These are phyloP conservation scores for Desmophyllum pertusum DNA, from an alignment of 92 coral and sea anemone genomes.

Conservation along the genomic window DNA sequence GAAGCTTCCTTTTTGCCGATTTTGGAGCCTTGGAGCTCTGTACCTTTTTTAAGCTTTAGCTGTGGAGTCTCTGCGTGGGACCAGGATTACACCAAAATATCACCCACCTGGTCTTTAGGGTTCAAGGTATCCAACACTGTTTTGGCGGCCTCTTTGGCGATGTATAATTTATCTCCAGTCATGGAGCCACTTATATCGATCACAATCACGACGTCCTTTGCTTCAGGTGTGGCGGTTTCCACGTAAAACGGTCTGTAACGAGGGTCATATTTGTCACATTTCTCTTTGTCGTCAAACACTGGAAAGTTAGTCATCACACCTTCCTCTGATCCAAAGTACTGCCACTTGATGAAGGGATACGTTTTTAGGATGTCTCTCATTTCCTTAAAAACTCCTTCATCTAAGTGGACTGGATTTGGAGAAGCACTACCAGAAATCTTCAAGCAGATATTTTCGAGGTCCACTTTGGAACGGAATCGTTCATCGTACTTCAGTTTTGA, in stretches of 20 bases:
- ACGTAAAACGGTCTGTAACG: conserved; percentile 67
- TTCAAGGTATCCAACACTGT: conserved; percentile 59
- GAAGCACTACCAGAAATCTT: conserved; percentile 35
- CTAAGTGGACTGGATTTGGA: conserved; percentile 24
- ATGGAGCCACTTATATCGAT: conserved; percentile 70
- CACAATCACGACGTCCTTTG: conserved; percentile 63
- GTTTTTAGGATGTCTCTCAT: conserved; percentile 41
- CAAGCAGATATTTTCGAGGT: conserved; percentile 16
- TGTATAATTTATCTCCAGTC: conserved; percentile 21
- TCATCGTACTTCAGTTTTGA: conserved; percentile 30
- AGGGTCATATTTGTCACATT: conserved; percentile 43
- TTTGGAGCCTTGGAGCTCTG: not conserved
- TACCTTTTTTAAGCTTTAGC: not conserved
- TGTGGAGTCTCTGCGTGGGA: not conserved
- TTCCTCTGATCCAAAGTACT: conserved; percentile 68
- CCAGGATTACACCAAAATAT: not conserved
- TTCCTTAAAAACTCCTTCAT: conserved; percentile 10
- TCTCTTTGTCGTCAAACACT: not conserved
- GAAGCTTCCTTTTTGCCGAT: not conserved
- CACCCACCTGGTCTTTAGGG: conserved; percentile 65
- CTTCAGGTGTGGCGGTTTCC: conserved; percentile 62
- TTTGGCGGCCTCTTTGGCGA: conserved; percentile 56
- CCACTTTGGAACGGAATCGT: conserved; percentile 43
- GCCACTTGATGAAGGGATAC: conserved; percentile 60
- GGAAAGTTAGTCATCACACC: conserved; percentile 56